These are phyloP conservation scores for Prolemur simus DNA, from an alignment of 2,113 vertebrate species.

Conservation along the genomic window DNA sequence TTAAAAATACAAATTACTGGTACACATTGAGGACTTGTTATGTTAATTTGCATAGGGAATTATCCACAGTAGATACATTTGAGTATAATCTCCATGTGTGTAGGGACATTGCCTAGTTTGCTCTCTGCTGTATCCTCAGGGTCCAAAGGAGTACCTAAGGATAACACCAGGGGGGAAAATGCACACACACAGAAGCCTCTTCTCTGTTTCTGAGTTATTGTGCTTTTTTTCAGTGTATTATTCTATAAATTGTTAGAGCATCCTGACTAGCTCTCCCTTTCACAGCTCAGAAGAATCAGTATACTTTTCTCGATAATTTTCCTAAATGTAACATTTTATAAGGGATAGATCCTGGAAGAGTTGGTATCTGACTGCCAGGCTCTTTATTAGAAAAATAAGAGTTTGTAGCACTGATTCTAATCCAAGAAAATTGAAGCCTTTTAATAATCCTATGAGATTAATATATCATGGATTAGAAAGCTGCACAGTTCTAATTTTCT, in stretches of 20 bases:
- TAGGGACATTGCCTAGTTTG: background rate
- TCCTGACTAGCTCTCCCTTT: background rate
- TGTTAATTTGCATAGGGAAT: background rate
- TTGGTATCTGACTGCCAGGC: background rate
- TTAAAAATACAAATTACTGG: slow-evolving; percentile 2
- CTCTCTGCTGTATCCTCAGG: background rate
- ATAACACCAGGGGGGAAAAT: background rate
- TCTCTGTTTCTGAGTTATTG: background rate
- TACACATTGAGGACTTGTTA: background rate
- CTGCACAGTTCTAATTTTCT: slow-evolving; percentile 20
- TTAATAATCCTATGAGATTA: slow-evolving; percentile 47
- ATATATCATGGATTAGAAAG: slow-evolving; percentile 23
- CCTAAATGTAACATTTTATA: slow-evolving; percentile 22
- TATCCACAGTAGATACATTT: background rate
- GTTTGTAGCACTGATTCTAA: slow-evolving; percentile 7
- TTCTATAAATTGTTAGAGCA: slow-evolving; percentile 19
- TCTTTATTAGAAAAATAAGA: slow-evolving; percentile 37
- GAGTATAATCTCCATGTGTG: background rate
- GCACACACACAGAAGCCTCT: background rate
- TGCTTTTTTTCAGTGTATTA: background rate
- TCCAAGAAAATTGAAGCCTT: background rate
- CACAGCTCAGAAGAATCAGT: background rate
- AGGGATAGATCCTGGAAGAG: background rate
- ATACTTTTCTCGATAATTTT: slow-evolving; percentile 21
- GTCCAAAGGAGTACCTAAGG: background rate